phyloP scores from a whole-genome alignment of 2,797 vertebrate species.

The Acanthornis magna region DNA sequence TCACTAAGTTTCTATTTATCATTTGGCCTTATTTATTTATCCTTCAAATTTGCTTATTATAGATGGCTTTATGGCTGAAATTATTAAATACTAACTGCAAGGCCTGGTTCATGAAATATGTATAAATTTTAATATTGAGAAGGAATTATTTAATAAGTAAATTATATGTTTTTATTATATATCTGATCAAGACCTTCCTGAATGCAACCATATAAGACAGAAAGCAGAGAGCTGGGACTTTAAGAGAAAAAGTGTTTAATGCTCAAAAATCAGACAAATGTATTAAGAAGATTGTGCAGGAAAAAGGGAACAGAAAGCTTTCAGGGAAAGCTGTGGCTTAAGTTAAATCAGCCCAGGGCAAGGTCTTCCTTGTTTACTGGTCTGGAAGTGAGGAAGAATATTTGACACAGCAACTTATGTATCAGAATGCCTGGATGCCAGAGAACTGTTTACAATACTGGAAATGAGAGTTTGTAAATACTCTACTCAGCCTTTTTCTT shows the following conservation, averaged over 20 bases:
- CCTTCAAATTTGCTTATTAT: background rate
- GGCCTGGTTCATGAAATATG: background rate
- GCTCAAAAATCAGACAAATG: background rate
- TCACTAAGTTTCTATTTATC: background rate
- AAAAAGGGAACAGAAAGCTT: background rate
- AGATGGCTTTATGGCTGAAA: background rate
- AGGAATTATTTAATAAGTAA: background rate
- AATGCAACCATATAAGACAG: background rate
- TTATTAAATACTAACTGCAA: background rate
- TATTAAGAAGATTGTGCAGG: background rate
- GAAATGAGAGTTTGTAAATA: conserved; percentile 4
- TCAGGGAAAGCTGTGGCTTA: conserved; percentile 15
- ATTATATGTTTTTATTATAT: background rate
- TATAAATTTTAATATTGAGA: background rate
- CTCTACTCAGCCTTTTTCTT: background rate
- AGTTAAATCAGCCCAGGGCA: conserved; percentile 44
- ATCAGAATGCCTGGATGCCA: conserved; percentile 40
- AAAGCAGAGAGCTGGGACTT: background rate
- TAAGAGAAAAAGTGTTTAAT: background rate
- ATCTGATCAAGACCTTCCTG: background rate
- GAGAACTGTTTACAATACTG: conserved; percentile 14
- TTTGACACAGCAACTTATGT: conserved; percentile 66
- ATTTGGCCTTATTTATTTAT: background rate
- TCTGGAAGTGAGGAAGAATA: conserved; percentile 38
- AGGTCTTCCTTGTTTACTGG: conserved; percentile 51